phyloP scores from a whole-genome alignment of 2,113 vertebrate genomes.

The Dissostichus mawsoni region DNA sequence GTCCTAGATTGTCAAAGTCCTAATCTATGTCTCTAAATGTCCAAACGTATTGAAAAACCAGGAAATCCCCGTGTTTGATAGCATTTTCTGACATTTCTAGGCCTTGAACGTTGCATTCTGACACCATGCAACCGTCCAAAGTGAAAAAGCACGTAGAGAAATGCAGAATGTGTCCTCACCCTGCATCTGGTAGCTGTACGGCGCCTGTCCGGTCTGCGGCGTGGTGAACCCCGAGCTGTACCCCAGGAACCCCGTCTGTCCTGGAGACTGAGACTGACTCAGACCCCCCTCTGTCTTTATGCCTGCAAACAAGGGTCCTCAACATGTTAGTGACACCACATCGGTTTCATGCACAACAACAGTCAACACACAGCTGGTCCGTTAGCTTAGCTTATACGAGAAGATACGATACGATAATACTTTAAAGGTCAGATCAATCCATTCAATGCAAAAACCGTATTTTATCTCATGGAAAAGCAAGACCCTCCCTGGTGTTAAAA shows the following conservation, averaged over 20 bases:
- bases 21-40: too few species aligned
- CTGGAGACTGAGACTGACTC: slow-evolving; percentile 95
- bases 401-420: too few species aligned
- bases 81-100: too few species aligned
- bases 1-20: too few species aligned
- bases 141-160: background rate
- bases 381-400: too few species aligned
- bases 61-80: too few species aligned
- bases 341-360: slow-evolving; percentile 90
- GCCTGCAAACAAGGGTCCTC: slow-evolving; percentile 99
- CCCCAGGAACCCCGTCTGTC: slow-evolving; percentile 97
- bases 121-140: background rate
- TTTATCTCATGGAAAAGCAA: too few species aligned
- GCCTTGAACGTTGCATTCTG: background rate
- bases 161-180: slow-evolving; percentile 85
- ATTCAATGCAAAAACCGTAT: too few species aligned
- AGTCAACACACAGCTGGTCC: slow-evolving; percentile 61
- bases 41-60: too few species aligned
- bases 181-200: slow-evolving; percentile 99
- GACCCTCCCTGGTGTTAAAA: too few species aligned
- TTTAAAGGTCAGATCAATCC: too few species aligned
- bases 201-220: slow-evolving; percentile 97
- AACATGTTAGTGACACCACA: slow-evolving; percentile 99
- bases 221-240: slow-evolving; percentile 97
- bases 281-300: slow-evolving; percentile 99